These are phyloP conservation scores for Zoanthus sansibaricus DNA, from an alignment of 92 coral and sea anemone genomes.

Conservation along the genomic window DNA sequence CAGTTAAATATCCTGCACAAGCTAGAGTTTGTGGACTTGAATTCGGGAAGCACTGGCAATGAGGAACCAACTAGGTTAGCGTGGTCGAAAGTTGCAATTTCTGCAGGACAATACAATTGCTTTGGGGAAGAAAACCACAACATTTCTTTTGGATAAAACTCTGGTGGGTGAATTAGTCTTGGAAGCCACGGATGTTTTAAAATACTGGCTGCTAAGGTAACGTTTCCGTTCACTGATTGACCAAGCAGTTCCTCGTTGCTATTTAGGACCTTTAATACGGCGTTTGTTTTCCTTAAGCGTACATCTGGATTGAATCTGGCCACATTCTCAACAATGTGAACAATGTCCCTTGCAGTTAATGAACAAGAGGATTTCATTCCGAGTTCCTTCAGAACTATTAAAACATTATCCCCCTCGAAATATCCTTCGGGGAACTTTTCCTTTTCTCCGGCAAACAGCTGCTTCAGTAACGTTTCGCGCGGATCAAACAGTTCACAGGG, in stretches of 20 bases:
- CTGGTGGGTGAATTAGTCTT: constrained; percentile 30
- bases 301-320: constrained; percentile 9
- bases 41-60: constrained; percentile 42
- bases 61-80: constrained; percentile 51
- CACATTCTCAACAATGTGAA: constrained; percentile 13
- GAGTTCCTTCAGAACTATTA: constrained; percentile 18
- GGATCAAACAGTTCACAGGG: constrained; percentile 58
- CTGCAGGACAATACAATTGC: constrained; percentile 24
- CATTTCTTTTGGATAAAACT: constrained; percentile 38
- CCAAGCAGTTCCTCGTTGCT: background rate
- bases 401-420: background rate
- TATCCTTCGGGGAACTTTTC: constrained; percentile 44
- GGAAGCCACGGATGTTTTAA: constrained; percentile 45
- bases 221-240: background rate
- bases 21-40: background rate
- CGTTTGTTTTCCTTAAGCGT: constrained; percentile 27
- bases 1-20: constrained; percentile 71
- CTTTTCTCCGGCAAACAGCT: constrained; percentile 50
- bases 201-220: constrained; percentile 12
- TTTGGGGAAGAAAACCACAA: constrained; percentile 36
- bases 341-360: constrained; percentile 41
- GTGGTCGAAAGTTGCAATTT: constrained; percentile 30
- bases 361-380: constrained; percentile 35
- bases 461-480: constrained; percentile 15
- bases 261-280: constrained; percentile 44